Conservation (phyloP, 64 coral and sea anemone genomes). For the Acropora tenuis region DNA sequence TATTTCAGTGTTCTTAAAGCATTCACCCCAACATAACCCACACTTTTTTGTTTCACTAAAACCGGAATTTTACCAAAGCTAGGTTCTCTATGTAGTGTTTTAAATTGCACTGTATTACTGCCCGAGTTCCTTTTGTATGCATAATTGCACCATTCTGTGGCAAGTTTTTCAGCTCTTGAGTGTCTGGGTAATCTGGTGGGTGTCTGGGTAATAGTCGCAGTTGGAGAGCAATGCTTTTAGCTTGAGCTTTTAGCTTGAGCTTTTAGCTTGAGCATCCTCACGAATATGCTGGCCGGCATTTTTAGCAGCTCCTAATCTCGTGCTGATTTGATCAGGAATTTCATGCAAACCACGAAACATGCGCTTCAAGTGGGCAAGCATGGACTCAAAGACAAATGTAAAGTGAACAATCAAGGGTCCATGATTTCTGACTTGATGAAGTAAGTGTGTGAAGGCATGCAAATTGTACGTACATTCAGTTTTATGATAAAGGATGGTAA, state of each 20-base stretch:
- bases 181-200: neutral
- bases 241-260: no score
- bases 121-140: slow-evolving; percentile 26
- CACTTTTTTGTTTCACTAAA: neutral
- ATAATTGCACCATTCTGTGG: no score
- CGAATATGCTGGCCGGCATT: slow-evolving; percentile 26
- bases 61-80: slow-evolving; percentile 30
- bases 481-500: slow-evolving; percentile 47
- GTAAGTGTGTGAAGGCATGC: slow-evolving; percentile 65
- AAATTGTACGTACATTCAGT: slow-evolving; percentile 66
- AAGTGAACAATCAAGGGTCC: slow-evolving; percentile 39
- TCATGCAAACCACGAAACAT: slow-evolving; percentile 1
- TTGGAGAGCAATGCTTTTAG: slow-evolving; percentile 30
- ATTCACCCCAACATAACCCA: slow-evolving; percentile 64
- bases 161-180: neutral
- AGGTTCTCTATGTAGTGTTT: neutral
- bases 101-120: neutral
- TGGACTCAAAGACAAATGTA: slow-evolving; percentile 74
- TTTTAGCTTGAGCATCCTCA: neutral
- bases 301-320: slow-evolving; percentile 42
- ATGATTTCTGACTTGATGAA: slow-evolving; percentile 68
- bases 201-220: slow-evolving; percentile 44
- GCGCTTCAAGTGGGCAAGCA: slow-evolving; percentile 66
- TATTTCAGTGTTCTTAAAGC: neutral
- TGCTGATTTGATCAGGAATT: slow-evolving; percentile 72